Evolutionary conservation across 1,140 invertebrate genomes (phyloP).

Genomic region (Ditylenchus dipsaci): DNA sequence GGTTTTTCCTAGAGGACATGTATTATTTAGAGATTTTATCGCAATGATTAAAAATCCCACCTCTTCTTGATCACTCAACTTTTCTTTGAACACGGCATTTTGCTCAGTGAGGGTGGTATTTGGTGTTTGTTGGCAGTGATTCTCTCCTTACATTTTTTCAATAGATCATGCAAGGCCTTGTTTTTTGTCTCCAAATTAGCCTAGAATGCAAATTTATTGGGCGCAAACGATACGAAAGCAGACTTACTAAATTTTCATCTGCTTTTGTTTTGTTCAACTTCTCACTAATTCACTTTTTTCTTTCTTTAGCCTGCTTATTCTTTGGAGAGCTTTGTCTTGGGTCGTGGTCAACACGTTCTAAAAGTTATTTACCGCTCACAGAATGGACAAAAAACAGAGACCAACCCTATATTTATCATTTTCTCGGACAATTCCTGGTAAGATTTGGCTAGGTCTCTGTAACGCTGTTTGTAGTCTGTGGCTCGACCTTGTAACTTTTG

Average conservation of each 20-base stretch:
- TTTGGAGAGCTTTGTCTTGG: conserved; percentile 44
- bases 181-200: conserved; percentile 16
- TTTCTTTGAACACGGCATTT: conserved; percentile 16
- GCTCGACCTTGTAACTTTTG: conserved; percentile 30
- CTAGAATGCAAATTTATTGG: not conserved
- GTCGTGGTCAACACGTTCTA: conserved; percentile 41
- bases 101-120: conserved; percentile 36
- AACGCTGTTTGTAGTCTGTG: conserved; percentile 43
- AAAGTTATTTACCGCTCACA: not conserved
- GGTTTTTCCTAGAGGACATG: no score
- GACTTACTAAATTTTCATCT: conserved; percentile 4
- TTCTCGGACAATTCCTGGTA: conserved; percentile 45
- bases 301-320: conserved; percentile 37
- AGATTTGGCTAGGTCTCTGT: conserved; percentile 31
- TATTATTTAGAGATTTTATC: no score
- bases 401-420: conserved; percentile 46
- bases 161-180: conserved; percentile 33
- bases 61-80: conserved; percentile 2
- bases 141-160: conserved; percentile 44
- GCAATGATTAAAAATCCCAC: not conserved
- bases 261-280: conserved; percentile 19
- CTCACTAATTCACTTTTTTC: conserved; percentile 34
- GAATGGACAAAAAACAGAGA: not conserved
- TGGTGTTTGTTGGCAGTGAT: conserved; percentile 38
- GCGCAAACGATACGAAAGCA: no score